A percentile compares a stretch with the other conserved stretches of the same genome.
Evolutionary conservation across 2,888 invertebrate species (phyloP).

Genomic region (Agonopterix subpropinquella): DNA sequence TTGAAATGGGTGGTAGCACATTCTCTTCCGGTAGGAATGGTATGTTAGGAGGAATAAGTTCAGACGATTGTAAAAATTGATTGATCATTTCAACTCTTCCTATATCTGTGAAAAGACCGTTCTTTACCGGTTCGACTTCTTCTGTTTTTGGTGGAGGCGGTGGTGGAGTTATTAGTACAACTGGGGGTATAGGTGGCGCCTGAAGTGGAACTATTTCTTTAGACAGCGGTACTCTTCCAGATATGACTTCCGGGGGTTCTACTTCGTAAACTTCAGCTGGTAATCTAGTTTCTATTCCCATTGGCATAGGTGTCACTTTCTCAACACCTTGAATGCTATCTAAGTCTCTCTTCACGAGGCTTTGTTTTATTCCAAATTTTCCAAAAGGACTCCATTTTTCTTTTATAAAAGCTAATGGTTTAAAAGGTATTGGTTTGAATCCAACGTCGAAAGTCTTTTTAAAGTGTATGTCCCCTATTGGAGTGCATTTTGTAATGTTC

Average conservation of each 20-base stretch:
- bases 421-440: conserved; percentile 31
- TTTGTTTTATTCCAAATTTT: conserved; percentile 29
- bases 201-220: conserved; percentile 6
- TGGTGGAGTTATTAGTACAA: conserved; percentile 17
- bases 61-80: conserved; percentile 17
- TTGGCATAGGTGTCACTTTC: background rate
- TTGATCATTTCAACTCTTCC: conserved; percentile 17
- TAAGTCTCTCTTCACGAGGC: conserved; percentile 25
- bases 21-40: conserved; percentile 4
- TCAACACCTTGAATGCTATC: conserved; percentile 4
- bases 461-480: conserved; percentile 31
- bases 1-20: conserved; percentile 6
- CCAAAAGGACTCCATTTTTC: conserved; percentile 46
- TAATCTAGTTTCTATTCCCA: background rate
- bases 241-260: no score
- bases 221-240: no score
- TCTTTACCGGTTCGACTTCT: conserved; percentile 1
- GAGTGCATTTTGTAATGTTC: conserved; percentile 15
- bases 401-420: conserved; percentile 34
- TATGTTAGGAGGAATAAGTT: conserved; percentile 1
- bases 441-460: conserved; percentile 38
- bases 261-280: background rate
- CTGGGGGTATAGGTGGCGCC: conserved; percentile 10
- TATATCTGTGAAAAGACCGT: conserved; percentile 23
- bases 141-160: conserved; percentile 9